These are phyloP conservation scores for Drosophila bocqueti DNA, from an alignment of 1,140 invertebrate species.

Conservation along the genomic window DNA sequence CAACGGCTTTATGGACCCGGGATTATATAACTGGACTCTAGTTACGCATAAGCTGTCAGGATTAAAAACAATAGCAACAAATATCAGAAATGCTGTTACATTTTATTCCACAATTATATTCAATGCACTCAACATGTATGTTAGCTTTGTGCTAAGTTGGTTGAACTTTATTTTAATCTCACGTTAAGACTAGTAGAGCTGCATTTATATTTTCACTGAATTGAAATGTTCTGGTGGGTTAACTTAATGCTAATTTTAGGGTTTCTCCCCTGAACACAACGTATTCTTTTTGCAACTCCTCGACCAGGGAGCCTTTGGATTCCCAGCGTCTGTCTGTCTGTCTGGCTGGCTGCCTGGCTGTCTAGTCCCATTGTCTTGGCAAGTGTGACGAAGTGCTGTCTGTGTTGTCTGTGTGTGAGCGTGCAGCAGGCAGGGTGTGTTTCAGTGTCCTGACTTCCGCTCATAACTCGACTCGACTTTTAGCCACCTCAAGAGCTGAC, in stretches of 20 bases:
- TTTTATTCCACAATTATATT: background rate
- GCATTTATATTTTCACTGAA: background rate
- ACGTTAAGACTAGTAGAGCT: background rate
- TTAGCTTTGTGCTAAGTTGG: background rate
- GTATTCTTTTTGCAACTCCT: background rate
- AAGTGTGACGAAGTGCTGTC: slow-evolving; percentile 57
- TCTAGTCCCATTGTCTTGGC: slow-evolving; percentile 79
- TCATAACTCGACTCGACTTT: slow-evolving; percentile 71
- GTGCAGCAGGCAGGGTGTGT: slow-evolving; percentile 21
- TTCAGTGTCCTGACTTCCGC: slow-evolving; percentile 62
- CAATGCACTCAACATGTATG: background rate
- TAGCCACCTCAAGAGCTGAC: slow-evolving; percentile 76
- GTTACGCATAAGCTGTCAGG: background rate
- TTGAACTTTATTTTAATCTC: background rate
- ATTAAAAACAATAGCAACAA: background rate
- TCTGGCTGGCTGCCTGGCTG: slow-evolving; percentile 50
- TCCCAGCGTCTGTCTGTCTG: slow-evolving; percentile 42
- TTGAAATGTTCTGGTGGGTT: background rate
- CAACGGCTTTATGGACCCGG: background rate
- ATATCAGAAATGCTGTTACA: background rate
- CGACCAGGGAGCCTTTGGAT: background rate
- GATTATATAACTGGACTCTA: background rate
- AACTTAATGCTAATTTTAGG: slow-evolving; percentile 7
- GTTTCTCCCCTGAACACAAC: slow-evolving; percentile 7
- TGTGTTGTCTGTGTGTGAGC: slow-evolving; percentile 19